Base-by-base conservation (phyloP, 2,797 vertebrate species). In the Anguilla obscura region DNA sequence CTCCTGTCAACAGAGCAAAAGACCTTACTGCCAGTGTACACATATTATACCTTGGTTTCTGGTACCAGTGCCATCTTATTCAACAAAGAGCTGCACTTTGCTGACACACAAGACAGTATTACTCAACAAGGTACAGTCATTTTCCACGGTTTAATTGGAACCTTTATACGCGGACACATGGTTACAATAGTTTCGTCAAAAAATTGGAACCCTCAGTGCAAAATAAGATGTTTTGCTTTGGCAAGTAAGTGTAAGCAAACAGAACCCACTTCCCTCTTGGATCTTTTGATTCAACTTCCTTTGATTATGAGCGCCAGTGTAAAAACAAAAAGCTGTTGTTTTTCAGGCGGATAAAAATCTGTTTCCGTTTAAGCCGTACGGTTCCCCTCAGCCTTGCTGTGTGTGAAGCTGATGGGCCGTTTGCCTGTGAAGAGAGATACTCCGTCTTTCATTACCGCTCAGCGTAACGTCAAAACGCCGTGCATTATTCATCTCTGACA, bases 401-500 rank as follows among this genome's bases (percentile, higher is more conserved):
- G 60, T 48, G 80, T 60, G 58, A 48, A 63, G 40, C 58, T 16
- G 33, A 27, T 84, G 24, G 18, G 2, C 80, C 27, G 76, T 63
- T 88, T 45, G 24, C 86, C 58, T 6, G 63, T 50, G 27, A 85
- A 84, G 33, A 30, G 9, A 86, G 54, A 87, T 36, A 86, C 21
- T 27, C 66, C 48, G 66, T 52, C 85, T 63, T 66, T 84, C 1
- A 45, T 69, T 84, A 45, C 48, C 7, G 21, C 45, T 80, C 12
- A 56, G 36, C 50, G 54, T 21, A n/a, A 86, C 80, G 30, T 85
- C 40, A 85, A 87, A 87, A 76, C 82, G 1, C n/a, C 45, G 85
- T 58, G 10, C 71, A 85, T 89, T 85, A 83, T 90, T 86, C 82
- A 71, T 90, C 83, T 90, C 87, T 88, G 88, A 85, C 86, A 74